Base-by-base conservation (phyloP, 2,797 vertebrate genomes). In the Eulemur coronatus region DNA sequence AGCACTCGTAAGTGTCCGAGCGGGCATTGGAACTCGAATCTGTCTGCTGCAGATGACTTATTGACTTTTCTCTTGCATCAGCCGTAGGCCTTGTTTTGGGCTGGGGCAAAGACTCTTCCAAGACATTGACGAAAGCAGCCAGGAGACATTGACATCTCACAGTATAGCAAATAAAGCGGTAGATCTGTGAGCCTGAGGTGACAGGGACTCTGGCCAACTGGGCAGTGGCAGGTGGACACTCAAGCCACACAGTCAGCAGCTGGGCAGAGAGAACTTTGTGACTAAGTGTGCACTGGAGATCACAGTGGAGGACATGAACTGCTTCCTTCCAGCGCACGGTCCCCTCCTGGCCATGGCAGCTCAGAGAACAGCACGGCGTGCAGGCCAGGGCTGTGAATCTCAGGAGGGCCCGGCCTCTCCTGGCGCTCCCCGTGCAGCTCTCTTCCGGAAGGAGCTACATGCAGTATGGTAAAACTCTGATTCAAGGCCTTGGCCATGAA, bases 371-470 rank as follows among this genome's bases (percentile, higher is more conserved):
- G 84, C 48, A 22, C 15, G 18, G 63, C 8, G 1, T 28, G 35
- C 22, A 9, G n/a, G 22, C 35, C 28, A 20, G 28, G 46, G 24
- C 9, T 2, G 24, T 9, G 63, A 4, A 18, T 22, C 18, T 70
- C 30, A 3, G 67, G 11, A 1, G 11, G 38, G 28, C 69, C 12
- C 18, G 33, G 50, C 28, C 2, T 38, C 38, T n/a, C 12, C 9
- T 12, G n/a, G 24, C 11, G 2, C 28, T 57, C 17, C 2, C n/a
- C 5, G 17, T 0, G 1, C 13, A 35, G 28, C 8, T 59, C 20
- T 65, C 24, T 86, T 22, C 69, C 1, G 5, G 33, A 13, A 46
- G 3, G 30, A 26, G 9, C 33, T 30, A 72, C 14, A 26, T 46
- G 18, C 69, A 59, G 20, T 59, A 26, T 75, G 41, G 41, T 35